Percentiles rank a stretch among this genome's conserved stretches.
Conservation (phyloP, 2,113 vertebrate genomes). For the Pogona vitticeps region DNA sequence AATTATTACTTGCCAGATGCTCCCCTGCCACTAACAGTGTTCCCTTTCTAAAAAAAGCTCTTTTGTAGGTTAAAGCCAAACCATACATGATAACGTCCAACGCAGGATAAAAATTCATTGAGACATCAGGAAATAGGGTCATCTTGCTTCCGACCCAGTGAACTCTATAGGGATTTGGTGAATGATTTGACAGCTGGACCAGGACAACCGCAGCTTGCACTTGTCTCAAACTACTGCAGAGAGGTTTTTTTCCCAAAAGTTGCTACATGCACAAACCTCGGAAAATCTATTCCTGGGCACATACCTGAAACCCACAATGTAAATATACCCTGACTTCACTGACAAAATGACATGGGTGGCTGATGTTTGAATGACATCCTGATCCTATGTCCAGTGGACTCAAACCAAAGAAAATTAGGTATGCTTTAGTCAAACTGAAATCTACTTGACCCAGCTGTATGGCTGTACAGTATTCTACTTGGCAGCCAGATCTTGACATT, state of each 20-base stretch:
- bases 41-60: not conserved
- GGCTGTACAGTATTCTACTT: not conserved
- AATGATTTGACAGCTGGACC: slow-evolving; percentile 19
- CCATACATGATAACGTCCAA: slow-evolving; percentile 2
- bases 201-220: not conserved
- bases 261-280: slow-evolving; percentile 34
- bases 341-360: slow-evolving; percentile 35
- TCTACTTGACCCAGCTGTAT: not conserved
- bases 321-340: slow-evolving; percentile 32
- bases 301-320: slow-evolving; percentile 35
- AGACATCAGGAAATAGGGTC: not conserved
- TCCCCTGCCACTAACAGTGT: slow-evolving; percentile 8
- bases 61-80: not conserved
- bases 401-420: not conserved
- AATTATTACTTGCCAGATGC: slow-evolving; percentile 34
- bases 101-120: not conserved
- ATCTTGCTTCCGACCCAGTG: not conserved
- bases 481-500: not conserved
- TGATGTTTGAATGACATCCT: slow-evolving; percentile 27
- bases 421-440: not conserved
- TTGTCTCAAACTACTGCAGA: slow-evolving; percentile 42
- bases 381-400: not conserved
- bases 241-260: slow-evolving; percentile 23
- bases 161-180: slow-evolving; percentile 1
- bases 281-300: slow-evolving; percentile 27